Evolutionary conservation across 1,140 invertebrate genomes (phyloP).

Genomic region (Papilio machaon): DNA sequence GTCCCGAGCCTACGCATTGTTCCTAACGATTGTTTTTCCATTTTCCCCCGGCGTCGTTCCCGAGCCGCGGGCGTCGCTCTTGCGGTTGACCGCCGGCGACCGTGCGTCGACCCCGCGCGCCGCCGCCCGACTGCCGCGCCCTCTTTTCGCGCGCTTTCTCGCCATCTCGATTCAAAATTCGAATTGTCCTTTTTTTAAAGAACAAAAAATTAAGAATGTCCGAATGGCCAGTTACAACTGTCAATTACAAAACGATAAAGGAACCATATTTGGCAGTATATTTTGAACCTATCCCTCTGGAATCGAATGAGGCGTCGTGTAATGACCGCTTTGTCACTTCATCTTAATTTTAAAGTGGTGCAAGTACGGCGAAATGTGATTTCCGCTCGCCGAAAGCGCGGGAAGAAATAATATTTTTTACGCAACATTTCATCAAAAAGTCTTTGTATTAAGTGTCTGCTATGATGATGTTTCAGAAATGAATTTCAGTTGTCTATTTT

Average conservation of each 20-base stretch:
- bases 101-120: conserved; percentile 65
- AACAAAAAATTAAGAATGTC: conserved; percentile 26
- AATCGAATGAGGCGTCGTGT: neutral
- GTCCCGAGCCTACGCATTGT: conserved; percentile 61
- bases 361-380: conserved; percentile 7
- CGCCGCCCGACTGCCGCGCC: conserved; percentile 49
- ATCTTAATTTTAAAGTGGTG: conserved; percentile 25
- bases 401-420: neutral
- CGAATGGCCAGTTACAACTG: conserved; percentile 35
- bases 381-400: neutral
- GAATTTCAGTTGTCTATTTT: conserved; percentile 49
- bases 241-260: conserved; percentile 36
- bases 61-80: conserved; percentile 62
- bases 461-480: conserved; percentile 9
- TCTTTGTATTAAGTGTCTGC: neutral
- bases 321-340: conserved; percentile 26
- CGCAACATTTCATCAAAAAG: neutral
- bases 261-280: conserved; percentile 24
- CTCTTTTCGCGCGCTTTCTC: conserved; percentile 57
- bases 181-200: conserved; percentile 51
- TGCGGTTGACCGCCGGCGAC: conserved; percentile 67
- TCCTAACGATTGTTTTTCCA: conserved; percentile 72
- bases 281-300: conserved; percentile 21
- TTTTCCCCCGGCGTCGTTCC: conserved; percentile 61
- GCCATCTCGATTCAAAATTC: conserved; percentile 57